phyloP scores from a whole-genome alignment of 2,113 vertebrate genomes.

The Pygathrix nemaeus region DNA sequence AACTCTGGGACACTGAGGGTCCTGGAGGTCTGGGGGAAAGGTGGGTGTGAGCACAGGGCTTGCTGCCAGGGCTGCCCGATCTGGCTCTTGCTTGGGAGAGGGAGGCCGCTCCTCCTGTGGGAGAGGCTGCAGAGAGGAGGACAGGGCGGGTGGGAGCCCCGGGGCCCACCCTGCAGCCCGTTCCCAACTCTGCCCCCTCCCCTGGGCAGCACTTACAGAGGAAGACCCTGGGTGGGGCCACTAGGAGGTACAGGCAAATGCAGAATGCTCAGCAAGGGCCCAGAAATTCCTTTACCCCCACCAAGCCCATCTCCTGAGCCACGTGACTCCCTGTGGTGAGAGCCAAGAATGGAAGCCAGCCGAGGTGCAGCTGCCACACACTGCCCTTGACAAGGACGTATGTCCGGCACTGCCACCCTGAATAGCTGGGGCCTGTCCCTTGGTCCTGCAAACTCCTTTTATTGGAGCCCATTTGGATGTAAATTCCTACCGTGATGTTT shows the following conservation, averaged over 20 bases:
- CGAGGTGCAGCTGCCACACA: rapidly evolving
- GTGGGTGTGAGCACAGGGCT: rapidly evolving
- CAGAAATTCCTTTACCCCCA: neutral
- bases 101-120: neutral
- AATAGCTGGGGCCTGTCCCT: neutral
- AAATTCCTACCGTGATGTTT: neutral
- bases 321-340: rapidly evolving
- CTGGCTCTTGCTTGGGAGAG: neutral
- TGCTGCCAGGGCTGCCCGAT: neutral
- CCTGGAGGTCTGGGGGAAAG: neutral
- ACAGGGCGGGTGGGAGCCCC: neutral
- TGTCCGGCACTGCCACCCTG: rapidly evolving
- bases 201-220: rapidly evolving
- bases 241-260: neutral
- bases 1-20: neutral
- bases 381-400: neutral
- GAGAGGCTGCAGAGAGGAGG: neutral
- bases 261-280: neutral
- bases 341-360: neutral
- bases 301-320: rapidly evolving
- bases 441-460: neutral
- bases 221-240: neutral
- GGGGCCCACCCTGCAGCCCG: rapidly evolving
- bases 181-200: too few species aligned
- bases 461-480: neutral